Percentiles rank a stretch among this genome's conserved stretches.
These are phyloP conservation scores for Phoebastria nigripes DNA, from an alignment of 2,797 vertebrate genomes.

Conservation along the genomic window DNA sequence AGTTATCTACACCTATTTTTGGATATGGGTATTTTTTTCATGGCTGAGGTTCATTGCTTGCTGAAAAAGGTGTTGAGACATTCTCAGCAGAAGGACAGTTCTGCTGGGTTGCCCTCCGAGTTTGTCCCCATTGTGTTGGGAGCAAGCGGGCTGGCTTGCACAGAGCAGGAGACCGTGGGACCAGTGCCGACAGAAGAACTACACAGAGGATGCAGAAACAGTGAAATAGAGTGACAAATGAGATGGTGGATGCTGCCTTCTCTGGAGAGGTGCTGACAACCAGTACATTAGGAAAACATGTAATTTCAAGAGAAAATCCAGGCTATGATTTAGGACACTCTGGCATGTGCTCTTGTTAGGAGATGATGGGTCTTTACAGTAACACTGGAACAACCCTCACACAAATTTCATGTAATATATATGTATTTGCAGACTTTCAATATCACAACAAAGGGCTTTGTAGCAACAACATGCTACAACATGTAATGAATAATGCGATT, in stretches of 20 bases:
- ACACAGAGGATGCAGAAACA: neutral
- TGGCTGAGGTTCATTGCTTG: neutral
- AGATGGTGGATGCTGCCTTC: neutral
- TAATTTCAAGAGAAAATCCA: neutral
- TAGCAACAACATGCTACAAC: neutral
- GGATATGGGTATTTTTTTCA: neutral
- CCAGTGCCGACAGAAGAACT: neutral
- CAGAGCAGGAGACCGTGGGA: neutral
- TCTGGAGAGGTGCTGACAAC: neutral
- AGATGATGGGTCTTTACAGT: neutral
- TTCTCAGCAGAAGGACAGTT: neutral
- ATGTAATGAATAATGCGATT: neutral
- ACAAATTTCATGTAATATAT: neutral
- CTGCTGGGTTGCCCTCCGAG: neutral
- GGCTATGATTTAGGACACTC: neutral
- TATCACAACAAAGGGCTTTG: neutral
- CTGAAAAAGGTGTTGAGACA: neutral
- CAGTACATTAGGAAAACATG: neutral
- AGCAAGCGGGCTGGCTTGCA: neutral
- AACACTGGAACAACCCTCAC: accelerated
- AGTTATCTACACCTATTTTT: neutral
- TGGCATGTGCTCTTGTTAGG: neutral
- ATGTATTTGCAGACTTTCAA: neutral
- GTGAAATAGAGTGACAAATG: neutral
- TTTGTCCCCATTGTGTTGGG: neutral